Conservation (phyloP, 2,113 vertebrate species). For the Scytalopus superciliaris region DNA sequence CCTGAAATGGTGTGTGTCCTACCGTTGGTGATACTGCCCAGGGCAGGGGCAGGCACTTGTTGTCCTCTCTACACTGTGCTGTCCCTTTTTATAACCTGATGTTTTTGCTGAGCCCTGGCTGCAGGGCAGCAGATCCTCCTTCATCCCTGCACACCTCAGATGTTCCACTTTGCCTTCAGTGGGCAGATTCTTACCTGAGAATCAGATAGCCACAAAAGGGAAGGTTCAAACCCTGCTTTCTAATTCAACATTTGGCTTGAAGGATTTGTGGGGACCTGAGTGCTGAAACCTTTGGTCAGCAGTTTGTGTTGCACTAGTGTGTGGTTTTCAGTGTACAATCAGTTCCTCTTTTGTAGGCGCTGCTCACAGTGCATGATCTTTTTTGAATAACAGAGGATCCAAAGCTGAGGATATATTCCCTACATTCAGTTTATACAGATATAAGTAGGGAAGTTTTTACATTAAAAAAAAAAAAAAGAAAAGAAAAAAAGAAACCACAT, state of each 20-base stretch:
- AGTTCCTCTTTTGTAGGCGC: not conserved
- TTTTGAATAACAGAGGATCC: not conserved
- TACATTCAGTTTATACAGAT: not conserved
- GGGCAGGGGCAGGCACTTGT: not conserved
- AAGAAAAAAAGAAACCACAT: not conserved
- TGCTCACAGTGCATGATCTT: not conserved
- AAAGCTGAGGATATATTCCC: not conserved
- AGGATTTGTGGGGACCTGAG: not conserved
- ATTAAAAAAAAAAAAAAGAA: not conserved
- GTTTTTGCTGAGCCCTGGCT: not conserved
- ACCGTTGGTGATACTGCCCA: not conserved
- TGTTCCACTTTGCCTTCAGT: not conserved
- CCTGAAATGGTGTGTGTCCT: not conserved
- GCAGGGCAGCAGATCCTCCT: not conserved
- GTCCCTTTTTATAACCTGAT: not conserved
- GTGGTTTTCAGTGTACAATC: not conserved
- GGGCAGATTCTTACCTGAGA: not conserved
- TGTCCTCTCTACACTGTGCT: not conserved
- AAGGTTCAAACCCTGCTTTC: not conserved
- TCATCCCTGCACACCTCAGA: fast-evolving
- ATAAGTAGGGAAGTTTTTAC: not conserved
- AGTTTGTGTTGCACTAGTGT: not conserved
- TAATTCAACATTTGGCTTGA: not conserved
- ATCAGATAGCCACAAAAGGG: not conserved
- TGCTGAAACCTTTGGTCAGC: not conserved